Conservation (phyloP, 1,140 invertebrate genomes). For the Brachionus plicatilis region DNA sequence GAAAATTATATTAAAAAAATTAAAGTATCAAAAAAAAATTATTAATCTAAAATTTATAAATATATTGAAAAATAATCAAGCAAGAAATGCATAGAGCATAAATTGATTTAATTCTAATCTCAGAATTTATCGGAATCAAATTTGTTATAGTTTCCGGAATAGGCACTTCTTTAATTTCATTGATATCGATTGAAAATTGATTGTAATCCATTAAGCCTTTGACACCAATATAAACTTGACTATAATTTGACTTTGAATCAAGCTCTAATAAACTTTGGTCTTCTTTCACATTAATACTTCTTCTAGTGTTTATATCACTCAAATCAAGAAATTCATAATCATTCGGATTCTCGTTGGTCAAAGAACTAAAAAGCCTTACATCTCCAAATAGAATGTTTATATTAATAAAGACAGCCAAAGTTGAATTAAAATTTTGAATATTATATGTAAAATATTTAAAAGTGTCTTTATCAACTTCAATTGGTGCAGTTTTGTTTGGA, state of each 20-base stretch:
- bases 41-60: too few relatives aligned
- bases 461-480: background rate
- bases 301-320: background rate
- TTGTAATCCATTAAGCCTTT: background rate
- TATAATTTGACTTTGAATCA: background rate
- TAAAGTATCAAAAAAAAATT: too few relatives aligned
- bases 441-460: background rate
- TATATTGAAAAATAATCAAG: too few relatives aligned
- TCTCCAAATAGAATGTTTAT: background rate
- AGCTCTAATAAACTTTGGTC: background rate
- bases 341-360: background rate
- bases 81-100: too few relatives aligned
- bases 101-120: too few relatives aligned
- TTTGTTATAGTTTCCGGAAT: too few relatives aligned
- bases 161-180: background rate
- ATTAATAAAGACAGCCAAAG: background rate
- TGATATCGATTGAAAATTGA: background rate
- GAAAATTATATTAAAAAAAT: too few relatives aligned
- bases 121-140: too few relatives aligned
- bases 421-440: background rate
- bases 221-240: background rate
- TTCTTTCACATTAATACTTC: background rate
- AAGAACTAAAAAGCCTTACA: background rate
- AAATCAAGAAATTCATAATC: background rate
- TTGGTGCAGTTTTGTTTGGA: background rate